These are phyloP conservation scores for Lophura swinhoii DNA, from an alignment of 2,797 vertebrate species.

Conservation along the genomic window DNA sequence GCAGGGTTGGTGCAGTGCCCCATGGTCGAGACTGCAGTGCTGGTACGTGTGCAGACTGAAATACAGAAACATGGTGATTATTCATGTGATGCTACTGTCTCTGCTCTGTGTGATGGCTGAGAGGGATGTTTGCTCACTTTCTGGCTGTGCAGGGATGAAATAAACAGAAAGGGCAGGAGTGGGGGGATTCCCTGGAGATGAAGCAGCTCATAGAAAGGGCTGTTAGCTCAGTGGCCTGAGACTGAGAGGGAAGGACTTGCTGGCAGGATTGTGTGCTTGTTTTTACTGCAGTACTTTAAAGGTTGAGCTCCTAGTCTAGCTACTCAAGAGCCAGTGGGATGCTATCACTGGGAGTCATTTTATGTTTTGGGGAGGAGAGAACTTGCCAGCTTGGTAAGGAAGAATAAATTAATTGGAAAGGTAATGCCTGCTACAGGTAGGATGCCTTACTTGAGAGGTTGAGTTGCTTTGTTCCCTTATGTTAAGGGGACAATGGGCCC, in stretches of 20 bases:
- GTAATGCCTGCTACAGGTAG: background rate
- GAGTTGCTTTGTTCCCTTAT: background rate
- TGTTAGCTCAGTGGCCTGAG: background rate
- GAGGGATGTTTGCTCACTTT: background rate
- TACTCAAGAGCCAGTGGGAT: background rate
- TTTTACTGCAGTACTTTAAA: background rate
- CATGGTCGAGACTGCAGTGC: background rate
- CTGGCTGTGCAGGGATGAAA: background rate
- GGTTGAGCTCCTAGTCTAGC: background rate
- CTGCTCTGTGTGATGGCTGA: background rate
- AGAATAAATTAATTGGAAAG: background rate
- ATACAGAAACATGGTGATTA: background rate
- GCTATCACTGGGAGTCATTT: background rate
- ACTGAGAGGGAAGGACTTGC: background rate
- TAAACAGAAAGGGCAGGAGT: background rate
- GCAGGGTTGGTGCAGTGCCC: fast-evolving
- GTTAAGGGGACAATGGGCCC: background rate
- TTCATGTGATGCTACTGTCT: background rate
- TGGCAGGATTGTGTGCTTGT: background rate
- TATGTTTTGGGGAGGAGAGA: background rate
- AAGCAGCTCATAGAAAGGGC: background rate
- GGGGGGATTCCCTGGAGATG: background rate
- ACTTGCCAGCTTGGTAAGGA: background rate
- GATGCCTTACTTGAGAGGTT: background rate
- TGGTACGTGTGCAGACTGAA: fast-evolving